Conservation (phyloP, 1,140 invertebrate species). For the fruit fly (Drosophila melanogaster) region DNA sequence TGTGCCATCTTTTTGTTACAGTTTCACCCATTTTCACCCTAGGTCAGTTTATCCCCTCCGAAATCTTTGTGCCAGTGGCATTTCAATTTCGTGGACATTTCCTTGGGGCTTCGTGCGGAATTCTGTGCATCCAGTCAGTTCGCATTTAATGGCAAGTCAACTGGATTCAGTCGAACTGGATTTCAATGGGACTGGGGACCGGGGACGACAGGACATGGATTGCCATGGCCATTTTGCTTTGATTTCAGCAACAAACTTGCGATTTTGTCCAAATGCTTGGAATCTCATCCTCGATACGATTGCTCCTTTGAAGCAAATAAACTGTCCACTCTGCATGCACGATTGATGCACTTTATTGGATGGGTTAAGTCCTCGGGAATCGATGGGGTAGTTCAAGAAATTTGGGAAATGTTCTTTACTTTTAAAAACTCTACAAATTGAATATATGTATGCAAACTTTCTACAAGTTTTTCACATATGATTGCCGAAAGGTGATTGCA, state of each 20-base stretch:
- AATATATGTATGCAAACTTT: background rate
- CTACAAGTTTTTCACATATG: background rate
- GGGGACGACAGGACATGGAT: background rate
- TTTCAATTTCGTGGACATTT: conserved; percentile 51
- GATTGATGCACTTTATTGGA: conserved; percentile 3
- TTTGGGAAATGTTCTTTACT: no score
- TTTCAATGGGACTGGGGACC: background rate
- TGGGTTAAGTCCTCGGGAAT: background rate
- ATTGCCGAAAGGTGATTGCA: background rate
- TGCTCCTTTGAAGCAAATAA: conserved; percentile 7
- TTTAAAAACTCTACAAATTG: no score
- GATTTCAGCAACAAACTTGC: conserved; percentile 33
- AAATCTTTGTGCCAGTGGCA: conserved; percentile 43
- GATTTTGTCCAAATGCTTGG: conserved; percentile 6
- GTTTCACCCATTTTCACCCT: conserved; percentile 6
- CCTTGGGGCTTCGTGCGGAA: conserved; percentile 19
- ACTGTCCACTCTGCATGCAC: background rate
- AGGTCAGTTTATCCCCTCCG: conserved; percentile 3
- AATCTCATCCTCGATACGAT: conserved; percentile 1
- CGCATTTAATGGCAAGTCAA: conserved; percentile 28
- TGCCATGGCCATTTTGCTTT: background rate
- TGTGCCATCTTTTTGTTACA: background rate
- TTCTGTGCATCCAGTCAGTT: conserved; percentile 25
- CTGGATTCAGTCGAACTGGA: conserved; percentile 4
- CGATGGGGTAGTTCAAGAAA: background rate